Evolutionary conservation across 64 coral and sea anemone species (phyloP).

Genomic region (Anthopleura sola): DNA sequence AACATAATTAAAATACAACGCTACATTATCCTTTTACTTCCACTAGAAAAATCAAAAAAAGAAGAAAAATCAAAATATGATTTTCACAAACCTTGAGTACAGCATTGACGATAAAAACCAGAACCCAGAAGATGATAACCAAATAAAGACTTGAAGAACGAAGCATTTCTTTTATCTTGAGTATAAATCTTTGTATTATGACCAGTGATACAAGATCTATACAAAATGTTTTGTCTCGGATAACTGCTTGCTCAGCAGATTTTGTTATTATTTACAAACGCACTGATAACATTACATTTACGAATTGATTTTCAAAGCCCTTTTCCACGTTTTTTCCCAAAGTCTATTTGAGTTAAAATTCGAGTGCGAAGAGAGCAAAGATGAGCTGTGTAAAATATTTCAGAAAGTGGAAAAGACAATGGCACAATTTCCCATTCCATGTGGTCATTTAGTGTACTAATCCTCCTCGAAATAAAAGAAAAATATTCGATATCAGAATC

Average conservation of each 20-base stretch:
- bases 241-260: constrained; percentile 2
- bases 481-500: neutral
- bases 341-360: neutral
- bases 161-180: neutral
- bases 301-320: neutral
- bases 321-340: neutral
- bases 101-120: constrained; percentile 63
- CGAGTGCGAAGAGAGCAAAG: neutral
- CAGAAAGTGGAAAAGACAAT: neutral
- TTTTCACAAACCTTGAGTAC: constrained; percentile 50
- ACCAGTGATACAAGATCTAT: no score
- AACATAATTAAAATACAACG: no score
- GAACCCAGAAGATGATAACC: constrained; percentile 47
- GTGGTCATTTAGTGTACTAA: neutral
- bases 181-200: neutral
- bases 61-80: no score
- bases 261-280: constrained; percentile 11
- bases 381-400: neutral
- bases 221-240: neutral
- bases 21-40: no score
- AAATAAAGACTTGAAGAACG: constrained; percentile 41
- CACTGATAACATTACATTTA: neutral
- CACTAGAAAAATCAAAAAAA: no score
- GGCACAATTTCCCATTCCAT: neutral
- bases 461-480: neutral